phyloP scores from a whole-genome alignment of 2,113 vertebrate species.

The Sylvilagus bachmani region DNA sequence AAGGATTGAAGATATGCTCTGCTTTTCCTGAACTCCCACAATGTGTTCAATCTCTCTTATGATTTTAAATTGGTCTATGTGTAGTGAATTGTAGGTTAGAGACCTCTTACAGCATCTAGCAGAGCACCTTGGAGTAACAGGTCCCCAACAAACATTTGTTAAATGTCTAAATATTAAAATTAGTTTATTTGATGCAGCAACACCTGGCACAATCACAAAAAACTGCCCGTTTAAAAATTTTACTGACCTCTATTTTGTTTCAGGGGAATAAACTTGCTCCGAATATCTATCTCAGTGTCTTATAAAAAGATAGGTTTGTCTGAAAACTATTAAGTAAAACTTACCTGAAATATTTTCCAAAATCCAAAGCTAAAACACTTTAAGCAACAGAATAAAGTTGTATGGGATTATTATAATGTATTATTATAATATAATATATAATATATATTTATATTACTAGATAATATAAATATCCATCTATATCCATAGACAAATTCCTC shows the following conservation, averaged over 20 bases:
- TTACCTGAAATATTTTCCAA: slow-evolving; percentile 24
- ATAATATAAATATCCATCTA: background rate
- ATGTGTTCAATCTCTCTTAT: background rate
- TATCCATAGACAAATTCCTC: slow-evolving; percentile 14
- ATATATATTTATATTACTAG: no score
- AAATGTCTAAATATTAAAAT: slow-evolving; percentile 9
- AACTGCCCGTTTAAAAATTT: slow-evolving; percentile 5
- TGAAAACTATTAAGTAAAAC: slow-evolving; percentile 13
- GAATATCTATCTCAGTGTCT: background rate
- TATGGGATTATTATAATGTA: background rate
- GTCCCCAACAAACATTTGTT: background rate
- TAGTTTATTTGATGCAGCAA: background rate
- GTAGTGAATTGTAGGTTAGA: background rate
- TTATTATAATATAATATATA: no score
- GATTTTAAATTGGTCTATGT: background rate
- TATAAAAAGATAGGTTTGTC: background rate
- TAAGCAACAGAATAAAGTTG: background rate
- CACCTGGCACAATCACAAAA: background rate
- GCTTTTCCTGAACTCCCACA: background rate
- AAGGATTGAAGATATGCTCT: background rate
- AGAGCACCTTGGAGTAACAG: background rate
- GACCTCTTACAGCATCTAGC: background rate
- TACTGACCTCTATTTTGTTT: slow-evolving; percentile 41
- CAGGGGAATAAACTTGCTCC: background rate
- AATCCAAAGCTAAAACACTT: slow-evolving; percentile 53